Evolutionary conservation across 2,797 vertebrate species (phyloP).

Genomic region (Cynodonichthys magdalenae): DNA sequence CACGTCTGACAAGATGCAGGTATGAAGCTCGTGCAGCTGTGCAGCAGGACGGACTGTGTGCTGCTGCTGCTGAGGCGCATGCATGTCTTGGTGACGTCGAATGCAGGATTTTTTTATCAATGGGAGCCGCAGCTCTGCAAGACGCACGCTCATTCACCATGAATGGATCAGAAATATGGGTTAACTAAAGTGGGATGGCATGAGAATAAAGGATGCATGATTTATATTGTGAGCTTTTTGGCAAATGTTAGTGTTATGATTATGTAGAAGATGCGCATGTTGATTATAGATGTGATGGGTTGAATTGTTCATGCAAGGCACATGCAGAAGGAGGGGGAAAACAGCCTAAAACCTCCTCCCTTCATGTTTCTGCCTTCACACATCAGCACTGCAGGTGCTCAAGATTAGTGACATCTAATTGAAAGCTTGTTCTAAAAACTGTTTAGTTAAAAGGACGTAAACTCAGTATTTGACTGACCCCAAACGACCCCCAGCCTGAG

Average conservation of each 20-base stretch:
- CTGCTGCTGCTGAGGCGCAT: constrained; percentile 26
- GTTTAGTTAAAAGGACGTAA: no score
- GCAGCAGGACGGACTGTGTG: not conserved
- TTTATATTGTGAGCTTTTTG: constrained; percentile 1
- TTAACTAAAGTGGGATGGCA: not conserved
- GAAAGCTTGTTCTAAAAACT: not conserved
- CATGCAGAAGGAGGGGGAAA: constrained; percentile 30
- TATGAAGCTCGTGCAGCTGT: constrained; percentile 54
- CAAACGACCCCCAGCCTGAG: not conserved
- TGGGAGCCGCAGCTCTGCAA: constrained; percentile 75
- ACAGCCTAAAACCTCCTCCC: not conserved
- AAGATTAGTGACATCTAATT: not conserved
- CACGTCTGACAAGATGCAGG: constrained; percentile 86
- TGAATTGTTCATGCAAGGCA: constrained; percentile 50
- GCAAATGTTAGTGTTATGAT: constrained; percentile 10
- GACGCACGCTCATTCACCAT: constrained; percentile 47
- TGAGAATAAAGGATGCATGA: constrained; percentile 17
- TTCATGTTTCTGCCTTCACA: constrained; percentile 13
- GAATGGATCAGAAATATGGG: constrained; percentile 15
- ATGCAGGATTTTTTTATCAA: constrained; percentile 81
- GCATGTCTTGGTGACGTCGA: constrained; percentile 65
- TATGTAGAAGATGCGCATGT: constrained; percentile 24
- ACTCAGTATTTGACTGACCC: not conserved
- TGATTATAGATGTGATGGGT: constrained; percentile 26
- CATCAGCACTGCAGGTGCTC: constrained; percentile 66